Percentiles rank a stretch among this genome's conserved stretches.
Conservation (phyloP, 37 sponge, comb jelly and placozoan genomes). For the Beroe forskalii region DNA sequence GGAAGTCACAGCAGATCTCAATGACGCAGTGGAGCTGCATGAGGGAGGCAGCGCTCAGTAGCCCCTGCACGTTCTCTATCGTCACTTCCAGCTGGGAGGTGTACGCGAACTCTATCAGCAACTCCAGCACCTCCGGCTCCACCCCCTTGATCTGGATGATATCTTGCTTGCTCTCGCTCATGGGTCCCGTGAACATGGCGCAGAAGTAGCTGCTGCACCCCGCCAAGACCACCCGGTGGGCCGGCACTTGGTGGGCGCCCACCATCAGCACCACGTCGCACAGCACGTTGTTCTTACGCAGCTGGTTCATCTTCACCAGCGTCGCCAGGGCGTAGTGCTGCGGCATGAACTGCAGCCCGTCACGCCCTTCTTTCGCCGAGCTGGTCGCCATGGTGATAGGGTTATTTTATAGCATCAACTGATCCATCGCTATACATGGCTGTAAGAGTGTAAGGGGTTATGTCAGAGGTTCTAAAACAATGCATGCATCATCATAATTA, state of each 20-base stretch:
- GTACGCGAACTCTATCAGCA: slow-evolving; percentile 87
- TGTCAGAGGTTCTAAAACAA: no score
- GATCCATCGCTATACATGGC: no score
- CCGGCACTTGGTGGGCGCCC: slow-evolving; percentile 40
- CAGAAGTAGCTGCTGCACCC: slow-evolving; percentile 51
- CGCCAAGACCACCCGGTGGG: slow-evolving; percentile 30
- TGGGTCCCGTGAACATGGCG: slow-evolving; percentile 26
- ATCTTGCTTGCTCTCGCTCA: slow-evolving; percentile 64
- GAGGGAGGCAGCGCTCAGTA: slow-evolving; percentile 85
- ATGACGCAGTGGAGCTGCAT: slow-evolving; percentile 86
- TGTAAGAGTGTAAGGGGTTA: no score
- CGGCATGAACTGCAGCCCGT: slow-evolving; percentile 43
- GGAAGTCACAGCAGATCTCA: slow-evolving; percentile 89
- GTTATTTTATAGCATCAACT: no score
- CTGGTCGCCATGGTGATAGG: slow-evolving; percentile 20
- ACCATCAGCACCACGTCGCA: slow-evolving; percentile 42
- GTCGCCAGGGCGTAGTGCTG: slow-evolving; percentile 42
- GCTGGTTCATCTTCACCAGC: slow-evolving; percentile 47
- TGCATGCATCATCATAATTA: no score
- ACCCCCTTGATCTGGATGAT: slow-evolving; percentile 83
- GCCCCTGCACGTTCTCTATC: slow-evolving; percentile 90
- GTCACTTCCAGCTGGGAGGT: slow-evolving; percentile 79
- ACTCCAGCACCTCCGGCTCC: slow-evolving; percentile 73
- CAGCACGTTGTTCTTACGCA: slow-evolving; percentile 22
- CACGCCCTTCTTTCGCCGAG: background rate